These are phyloP conservation scores for Acronicta psi DNA, from an alignment of 2,888 invertebrate genomes.

Conservation along the genomic window DNA sequence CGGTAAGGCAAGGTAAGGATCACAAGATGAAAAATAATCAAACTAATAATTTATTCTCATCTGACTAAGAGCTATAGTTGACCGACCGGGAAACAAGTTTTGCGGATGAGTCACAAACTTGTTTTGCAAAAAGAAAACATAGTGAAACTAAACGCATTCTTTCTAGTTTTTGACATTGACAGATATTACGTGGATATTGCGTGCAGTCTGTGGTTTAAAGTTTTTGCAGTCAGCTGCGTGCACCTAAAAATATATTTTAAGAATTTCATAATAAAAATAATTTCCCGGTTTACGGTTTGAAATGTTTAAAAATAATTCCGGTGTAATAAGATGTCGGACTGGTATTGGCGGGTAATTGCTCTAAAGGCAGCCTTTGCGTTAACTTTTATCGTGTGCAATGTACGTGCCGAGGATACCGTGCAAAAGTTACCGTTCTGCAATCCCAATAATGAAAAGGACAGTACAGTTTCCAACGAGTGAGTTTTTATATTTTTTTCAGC, in stretches of 20 bases:
- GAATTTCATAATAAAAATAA: slow-evolving; percentile 76
- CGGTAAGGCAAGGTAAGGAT: no score
- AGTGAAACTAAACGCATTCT: slow-evolving; percentile 25
- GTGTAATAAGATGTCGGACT: slow-evolving; percentile 83
- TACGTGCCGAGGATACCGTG: slow-evolving; percentile 79
- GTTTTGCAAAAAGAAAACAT: slow-evolving; percentile 5
- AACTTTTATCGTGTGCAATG: slow-evolving; percentile 76
- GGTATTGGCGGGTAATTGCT: slow-evolving; percentile 83
- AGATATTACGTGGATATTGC: slow-evolving; percentile 66
- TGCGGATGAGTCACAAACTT: slow-evolving; percentile 38
- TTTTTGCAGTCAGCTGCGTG: slow-evolving; percentile 53
- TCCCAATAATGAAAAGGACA: slow-evolving; percentile 74
- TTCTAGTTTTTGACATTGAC: slow-evolving; percentile 41
- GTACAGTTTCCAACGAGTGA: slow-evolving; percentile 76
- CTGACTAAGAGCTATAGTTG: no score
- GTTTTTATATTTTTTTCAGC: slow-evolving; percentile 54
- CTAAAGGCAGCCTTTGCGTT: slow-evolving; percentile 76
- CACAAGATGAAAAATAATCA: no score
- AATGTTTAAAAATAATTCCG: slow-evolving; percentile 81
- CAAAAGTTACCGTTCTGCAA: slow-evolving; percentile 85
- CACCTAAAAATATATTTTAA: slow-evolving; percentile 61
- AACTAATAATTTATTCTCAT: no score
- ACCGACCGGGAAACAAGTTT: slow-evolving; percentile 29
- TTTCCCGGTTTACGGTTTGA: slow-evolving; percentile 68
- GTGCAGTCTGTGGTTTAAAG: slow-evolving; percentile 57